A percentile compares a stretch with the other conserved stretches of the same genome.
phyloP scores from a whole-genome alignment of 2,797 vertebrate genomes.

The Enteromius fasciolatus region DNA sequence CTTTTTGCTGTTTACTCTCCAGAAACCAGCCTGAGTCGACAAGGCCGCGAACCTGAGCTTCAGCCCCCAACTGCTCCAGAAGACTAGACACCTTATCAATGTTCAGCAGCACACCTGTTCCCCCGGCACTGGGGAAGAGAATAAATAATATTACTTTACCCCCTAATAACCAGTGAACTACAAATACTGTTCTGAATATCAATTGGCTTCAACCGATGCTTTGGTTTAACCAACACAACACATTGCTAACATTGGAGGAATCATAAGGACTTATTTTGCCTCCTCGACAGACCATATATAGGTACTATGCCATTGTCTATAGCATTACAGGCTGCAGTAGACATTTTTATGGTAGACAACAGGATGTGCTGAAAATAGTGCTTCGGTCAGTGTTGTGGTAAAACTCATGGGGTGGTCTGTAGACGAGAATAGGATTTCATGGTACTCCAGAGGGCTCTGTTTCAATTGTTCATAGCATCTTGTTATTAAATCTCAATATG shows the following conservation, averaged over 20 bases:
- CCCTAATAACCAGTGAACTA: not conserved
- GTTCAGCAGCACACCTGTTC: conserved; percentile 84
- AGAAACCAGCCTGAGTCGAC: conserved; percentile 88
- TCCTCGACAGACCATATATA: conserved; percentile 61
- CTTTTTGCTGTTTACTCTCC: conserved; percentile 79
- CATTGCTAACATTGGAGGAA: conserved; percentile 67
- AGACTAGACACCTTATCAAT: conserved; percentile 81
- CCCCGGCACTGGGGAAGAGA: conserved; percentile 77
- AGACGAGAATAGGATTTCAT: conserved; percentile 39
- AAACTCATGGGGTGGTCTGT: conserved; percentile 41
- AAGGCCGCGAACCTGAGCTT: conserved; percentile 83
- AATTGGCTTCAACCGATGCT: conserved; percentile 26
- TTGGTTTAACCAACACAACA: conserved; percentile 48
- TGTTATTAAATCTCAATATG: conserved; percentile 48
- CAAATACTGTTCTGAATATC: not conserved
- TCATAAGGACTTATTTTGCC: conserved; percentile 44
- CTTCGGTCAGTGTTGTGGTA: conserved; percentile 53
- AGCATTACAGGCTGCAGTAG: conserved; percentile 54
- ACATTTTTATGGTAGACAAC: conserved; percentile 67
- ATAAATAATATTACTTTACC: conserved; percentile 8
- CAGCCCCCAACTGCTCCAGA: conserved; percentile 78
- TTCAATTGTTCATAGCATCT: conserved; percentile 49
- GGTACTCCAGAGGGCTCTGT: conserved; percentile 29
- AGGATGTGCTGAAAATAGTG: conserved; percentile 69
- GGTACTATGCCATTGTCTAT: conserved; percentile 68